phyloP scores from a whole-genome alignment of 2,888 invertebrate genomes.

The Pegoplata infirma region DNA sequence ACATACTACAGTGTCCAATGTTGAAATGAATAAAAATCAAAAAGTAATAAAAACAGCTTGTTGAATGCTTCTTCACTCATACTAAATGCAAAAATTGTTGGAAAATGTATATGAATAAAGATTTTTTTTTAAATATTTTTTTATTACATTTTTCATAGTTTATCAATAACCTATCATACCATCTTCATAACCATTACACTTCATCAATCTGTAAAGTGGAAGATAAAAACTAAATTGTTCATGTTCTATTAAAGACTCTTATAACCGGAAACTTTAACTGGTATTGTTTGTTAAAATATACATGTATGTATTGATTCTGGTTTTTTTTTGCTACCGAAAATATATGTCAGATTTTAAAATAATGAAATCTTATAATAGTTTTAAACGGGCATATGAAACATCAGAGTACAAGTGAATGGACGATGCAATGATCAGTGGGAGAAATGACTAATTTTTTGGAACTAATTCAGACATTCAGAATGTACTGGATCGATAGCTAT shows the following conservation, averaged over 20 bases:
- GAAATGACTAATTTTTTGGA: too few species aligned
- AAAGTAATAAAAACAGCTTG: slow-evolving; percentile 50
- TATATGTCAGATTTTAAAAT: background rate
- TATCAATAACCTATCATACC: slow-evolving; percentile 46
- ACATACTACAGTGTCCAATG: slow-evolving; percentile 38
- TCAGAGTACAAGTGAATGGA: too few species aligned
- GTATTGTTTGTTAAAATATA: slow-evolving; percentile 38
- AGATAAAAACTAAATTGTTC: slow-evolving; percentile 60
- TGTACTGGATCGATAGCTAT: too few species aligned
- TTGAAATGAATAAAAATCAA: slow-evolving; percentile 13
- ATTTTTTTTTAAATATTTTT: slow-evolving; percentile 18
- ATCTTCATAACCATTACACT: slow-evolving; percentile 56
- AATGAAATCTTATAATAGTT: too few species aligned
- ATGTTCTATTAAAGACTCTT: slow-evolving; percentile 57
- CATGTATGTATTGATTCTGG: background rate
- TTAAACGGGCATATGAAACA: too few species aligned
- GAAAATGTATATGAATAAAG: slow-evolving; percentile 12
- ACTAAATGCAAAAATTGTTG: slow-evolving; percentile 19
- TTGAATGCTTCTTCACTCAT: slow-evolving; percentile 36
- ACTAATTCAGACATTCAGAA: too few species aligned
- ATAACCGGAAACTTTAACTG: slow-evolving; percentile 53
- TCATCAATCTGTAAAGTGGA: slow-evolving; percentile 55
- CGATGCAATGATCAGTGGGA: too few species aligned
- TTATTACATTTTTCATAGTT: slow-evolving; percentile 26
- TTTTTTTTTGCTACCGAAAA: background rate